These are phyloP conservation scores for Epinephelus moara DNA, from an alignment of 2,113 vertebrate genomes.

Conservation along the genomic window DNA sequence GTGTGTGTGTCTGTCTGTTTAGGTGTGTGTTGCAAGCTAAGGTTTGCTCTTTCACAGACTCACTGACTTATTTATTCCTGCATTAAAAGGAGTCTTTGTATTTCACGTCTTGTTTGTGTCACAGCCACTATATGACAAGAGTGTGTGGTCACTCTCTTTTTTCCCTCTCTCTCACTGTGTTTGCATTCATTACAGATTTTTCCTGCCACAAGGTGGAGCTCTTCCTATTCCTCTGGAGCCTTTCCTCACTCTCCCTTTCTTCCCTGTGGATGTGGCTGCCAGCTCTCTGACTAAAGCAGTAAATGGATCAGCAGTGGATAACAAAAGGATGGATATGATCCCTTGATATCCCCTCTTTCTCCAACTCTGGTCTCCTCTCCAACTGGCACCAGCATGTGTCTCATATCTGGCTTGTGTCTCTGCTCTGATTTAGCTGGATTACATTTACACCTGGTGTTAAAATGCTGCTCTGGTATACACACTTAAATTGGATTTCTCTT, in stretches of 20 bases:
- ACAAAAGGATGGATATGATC: conserved; percentile 71
- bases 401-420: conserved; percentile 49
- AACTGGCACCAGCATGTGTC: conserved; percentile 63
- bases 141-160: not conserved
- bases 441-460: conserved; percentile 70
- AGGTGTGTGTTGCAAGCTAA: not conserved
- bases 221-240: conserved; percentile 51
- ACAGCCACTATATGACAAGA: not conserved
- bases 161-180: not conserved
- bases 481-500: conserved; percentile 59
- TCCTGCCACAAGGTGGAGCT: conserved; percentile 69
- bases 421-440: conserved; percentile 58
- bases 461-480: conserved; percentile 44
- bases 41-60: conserved; percentile 1
- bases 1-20: not conserved
- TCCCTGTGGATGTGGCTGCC: conserved; percentile 47
- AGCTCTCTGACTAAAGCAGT: conserved; percentile 61
- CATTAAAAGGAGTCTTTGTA: not conserved
- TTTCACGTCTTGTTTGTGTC: conserved; percentile 8
- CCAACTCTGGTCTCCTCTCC: conserved; percentile 44
- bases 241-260: not conserved
- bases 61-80: not conserved
- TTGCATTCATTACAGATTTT: not conserved
- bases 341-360: conserved; percentile 53
- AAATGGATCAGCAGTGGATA: conserved; percentile 61